Conservation (phyloP, 2,797 vertebrate species). For the Falco rusticolus region DNA sequence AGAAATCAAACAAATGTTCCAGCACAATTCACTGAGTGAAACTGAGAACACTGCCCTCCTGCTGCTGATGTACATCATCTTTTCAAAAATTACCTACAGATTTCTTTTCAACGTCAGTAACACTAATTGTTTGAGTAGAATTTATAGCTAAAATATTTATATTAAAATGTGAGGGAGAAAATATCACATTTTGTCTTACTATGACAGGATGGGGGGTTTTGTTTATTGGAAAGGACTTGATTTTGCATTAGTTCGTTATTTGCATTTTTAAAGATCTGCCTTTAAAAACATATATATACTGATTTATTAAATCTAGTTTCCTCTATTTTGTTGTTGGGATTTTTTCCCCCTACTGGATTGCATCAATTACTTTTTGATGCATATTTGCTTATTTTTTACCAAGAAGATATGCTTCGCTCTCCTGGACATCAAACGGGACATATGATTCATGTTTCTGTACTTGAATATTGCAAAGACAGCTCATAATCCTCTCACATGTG, state of each 20-base stretch:
- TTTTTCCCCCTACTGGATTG: not conserved
- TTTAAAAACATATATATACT: not conserved
- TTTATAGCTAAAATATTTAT: not conserved
- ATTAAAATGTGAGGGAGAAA: not conserved
- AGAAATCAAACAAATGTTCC: slow-evolving; percentile 47
- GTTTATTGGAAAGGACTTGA: not conserved
- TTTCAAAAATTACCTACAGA: slow-evolving; percentile 33
- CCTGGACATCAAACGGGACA: slow-evolving; percentile 25
- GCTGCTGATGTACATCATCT: not conserved
- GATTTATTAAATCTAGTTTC: not conserved
- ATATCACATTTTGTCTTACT: not conserved
- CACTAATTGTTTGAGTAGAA: not conserved
- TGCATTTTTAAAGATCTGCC: not conserved
- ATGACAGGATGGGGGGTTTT: not conserved
- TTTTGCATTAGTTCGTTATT: not conserved
- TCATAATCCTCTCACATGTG: slow-evolving; percentile 38
- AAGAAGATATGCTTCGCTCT: slow-evolving; percentile 10
- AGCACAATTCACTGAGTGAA: not conserved
- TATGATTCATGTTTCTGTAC: slow-evolving; percentile 42
- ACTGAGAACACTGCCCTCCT: not conserved
- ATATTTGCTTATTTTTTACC: not conserved
- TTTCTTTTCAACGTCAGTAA: slow-evolving; percentile 34
- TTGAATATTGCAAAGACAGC: slow-evolving; percentile 44
- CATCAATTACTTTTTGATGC: not conserved
- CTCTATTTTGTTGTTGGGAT: not conserved